phyloP scores from a whole-genome alignment of 2,113 vertebrate genomes.

The Calonectris borealis region DNA sequence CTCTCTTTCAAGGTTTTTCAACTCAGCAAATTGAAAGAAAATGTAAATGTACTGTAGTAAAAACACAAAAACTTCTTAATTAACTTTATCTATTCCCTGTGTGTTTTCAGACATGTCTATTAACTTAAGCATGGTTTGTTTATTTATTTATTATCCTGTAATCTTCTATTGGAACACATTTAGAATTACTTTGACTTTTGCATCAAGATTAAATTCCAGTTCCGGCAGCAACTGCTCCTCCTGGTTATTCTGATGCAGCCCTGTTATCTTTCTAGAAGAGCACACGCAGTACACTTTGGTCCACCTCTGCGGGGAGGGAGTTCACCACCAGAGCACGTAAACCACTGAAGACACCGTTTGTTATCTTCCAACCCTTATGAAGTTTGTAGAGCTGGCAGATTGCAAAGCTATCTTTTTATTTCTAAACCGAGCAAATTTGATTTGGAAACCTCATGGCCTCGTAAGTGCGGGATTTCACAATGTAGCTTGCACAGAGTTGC shows the following conservation, averaged over 20 bases:
- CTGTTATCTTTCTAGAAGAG: background rate
- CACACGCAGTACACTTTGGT: background rate
- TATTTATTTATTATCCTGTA: background rate
- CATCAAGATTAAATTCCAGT: background rate
- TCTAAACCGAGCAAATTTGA: conserved; percentile 17
- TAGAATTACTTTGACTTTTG: background rate
- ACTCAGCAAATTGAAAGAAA: background rate
- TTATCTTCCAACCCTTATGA: background rate
- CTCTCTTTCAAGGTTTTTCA: background rate
- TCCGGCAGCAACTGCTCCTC: background rate
- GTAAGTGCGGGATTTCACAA: conserved; percentile 18
- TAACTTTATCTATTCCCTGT: background rate
- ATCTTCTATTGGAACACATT: background rate
- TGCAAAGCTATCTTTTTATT: conserved; percentile 11
- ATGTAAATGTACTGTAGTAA: background rate
- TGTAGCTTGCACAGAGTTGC: background rate
- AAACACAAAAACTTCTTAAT: background rate
- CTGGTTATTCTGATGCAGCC: background rate
- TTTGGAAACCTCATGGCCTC: conserved; percentile 13
- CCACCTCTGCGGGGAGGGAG: background rate
- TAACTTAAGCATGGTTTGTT: background rate
- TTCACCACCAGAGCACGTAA: background rate
- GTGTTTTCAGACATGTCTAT: background rate
- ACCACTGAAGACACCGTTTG: background rate
- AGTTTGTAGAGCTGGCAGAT: background rate